Evolutionary conservation across 2,888 invertebrate genomes (phyloP).

Genomic region (Elegia similella): DNA sequence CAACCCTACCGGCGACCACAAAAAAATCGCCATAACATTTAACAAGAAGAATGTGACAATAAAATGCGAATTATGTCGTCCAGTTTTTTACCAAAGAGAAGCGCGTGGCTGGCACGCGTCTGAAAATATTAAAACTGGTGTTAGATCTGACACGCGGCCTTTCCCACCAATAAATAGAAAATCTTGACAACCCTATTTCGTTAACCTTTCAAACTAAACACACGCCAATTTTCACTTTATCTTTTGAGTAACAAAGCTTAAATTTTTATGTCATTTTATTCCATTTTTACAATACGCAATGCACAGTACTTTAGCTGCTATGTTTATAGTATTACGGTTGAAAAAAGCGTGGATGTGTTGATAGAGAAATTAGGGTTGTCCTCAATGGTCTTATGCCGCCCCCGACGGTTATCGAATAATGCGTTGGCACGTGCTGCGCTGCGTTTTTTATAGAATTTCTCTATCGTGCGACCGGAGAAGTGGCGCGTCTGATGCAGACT

Average conservation of each 20-base stretch:
- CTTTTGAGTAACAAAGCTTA: neutral
- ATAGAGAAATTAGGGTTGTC: conserved; percentile 66
- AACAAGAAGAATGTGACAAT: conserved; percentile 75
- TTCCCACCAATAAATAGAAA: conserved; percentile 80
- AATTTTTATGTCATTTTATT: neutral
- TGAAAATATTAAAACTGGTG: conserved; percentile 80
- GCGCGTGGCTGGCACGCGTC: conserved; percentile 70
- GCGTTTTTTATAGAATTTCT: conserved; percentile 75
- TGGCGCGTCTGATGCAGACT: conserved; percentile 67
- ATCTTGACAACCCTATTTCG: conserved; percentile 63
- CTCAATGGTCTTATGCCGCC: conserved; percentile 72
- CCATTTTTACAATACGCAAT: neutral
- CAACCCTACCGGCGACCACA: conserved; percentile 56
- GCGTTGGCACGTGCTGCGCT: conserved; percentile 66
- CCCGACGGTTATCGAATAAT: conserved; percentile 80
- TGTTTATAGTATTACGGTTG: conserved; percentile 19
- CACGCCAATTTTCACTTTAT: conserved; percentile 30
- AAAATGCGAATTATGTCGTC: conserved; percentile 75
- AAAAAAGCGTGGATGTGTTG: conserved; percentile 26
- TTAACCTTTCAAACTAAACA: conserved; percentile 21
- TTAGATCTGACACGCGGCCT: conserved; percentile 79
- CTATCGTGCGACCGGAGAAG: conserved; percentile 72
- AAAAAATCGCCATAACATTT: conserved; percentile 65
- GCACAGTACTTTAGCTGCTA: conserved; percentile 31
- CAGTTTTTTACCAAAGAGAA: conserved; percentile 77